phyloP scores from a whole-genome alignment of 1,140 invertebrate species.

The Melitaea cinxia region DNA sequence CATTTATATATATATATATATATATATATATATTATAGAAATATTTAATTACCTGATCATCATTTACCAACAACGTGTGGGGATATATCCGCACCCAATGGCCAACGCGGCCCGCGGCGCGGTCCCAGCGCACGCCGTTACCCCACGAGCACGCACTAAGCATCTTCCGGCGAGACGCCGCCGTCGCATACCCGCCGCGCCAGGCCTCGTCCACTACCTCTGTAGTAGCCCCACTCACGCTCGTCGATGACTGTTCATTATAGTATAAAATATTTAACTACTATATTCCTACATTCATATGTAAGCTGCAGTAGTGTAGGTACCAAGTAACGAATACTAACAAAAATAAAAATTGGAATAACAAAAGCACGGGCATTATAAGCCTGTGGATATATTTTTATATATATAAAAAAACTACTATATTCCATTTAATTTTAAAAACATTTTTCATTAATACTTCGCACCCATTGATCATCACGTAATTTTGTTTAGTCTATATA shows the following conservation, averaged over 20 bases:
- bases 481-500: too few relatives aligned
- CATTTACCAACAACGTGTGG: conserved; percentile 50
- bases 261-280: neutral
- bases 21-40: neutral
- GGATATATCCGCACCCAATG: conserved; percentile 75
- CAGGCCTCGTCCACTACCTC: conserved; percentile 57
- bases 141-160: conserved; percentile 66
- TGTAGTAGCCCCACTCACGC: conserved; percentile 35
- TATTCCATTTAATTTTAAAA: too few relatives aligned
- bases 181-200: conserved; percentile 64
- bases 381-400: too few relatives aligned
- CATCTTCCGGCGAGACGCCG: conserved; percentile 57
- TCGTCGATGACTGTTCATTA: conserved; percentile 44
- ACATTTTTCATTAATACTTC: too few relatives aligned
- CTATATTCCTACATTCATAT: too few relatives aligned
- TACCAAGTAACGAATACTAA: too few relatives aligned
- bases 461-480: too few relatives aligned
- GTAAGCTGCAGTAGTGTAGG: too few relatives aligned
- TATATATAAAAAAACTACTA: too few relatives aligned
- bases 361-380: too few relatives aligned
- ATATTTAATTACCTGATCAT: conserved; percentile 59
- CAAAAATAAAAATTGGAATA: too few relatives aligned
- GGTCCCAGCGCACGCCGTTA: conserved; percentile 69
- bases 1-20: too few relatives aligned
- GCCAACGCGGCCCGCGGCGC: conserved; percentile 55